phyloP scores from a whole-genome alignment of 1,140 invertebrate genomes.

The Macrobrachium nipponense region DNA sequence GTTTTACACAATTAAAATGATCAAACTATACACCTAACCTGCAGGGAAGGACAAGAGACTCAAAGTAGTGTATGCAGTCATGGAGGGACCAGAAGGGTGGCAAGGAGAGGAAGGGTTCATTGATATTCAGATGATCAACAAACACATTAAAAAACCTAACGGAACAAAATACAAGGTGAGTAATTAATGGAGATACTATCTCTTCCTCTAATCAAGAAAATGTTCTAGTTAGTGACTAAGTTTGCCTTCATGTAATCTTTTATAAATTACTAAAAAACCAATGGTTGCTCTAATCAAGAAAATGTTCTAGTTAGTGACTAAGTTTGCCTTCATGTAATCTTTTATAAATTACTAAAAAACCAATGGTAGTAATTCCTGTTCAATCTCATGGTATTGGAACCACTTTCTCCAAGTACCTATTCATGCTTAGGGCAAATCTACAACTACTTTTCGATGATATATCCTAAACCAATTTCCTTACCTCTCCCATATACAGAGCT shows the following conservation, averaged over 20 bases:
- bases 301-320: too few species aligned
- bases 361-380: too few species aligned
- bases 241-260: not conserved
- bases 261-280: not conserved
- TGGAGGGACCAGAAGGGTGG: slow-evolving; percentile 27
- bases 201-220: not conserved
- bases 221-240: too few species aligned
- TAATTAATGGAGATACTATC: not conserved
- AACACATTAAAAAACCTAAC: slow-evolving; percentile 33
- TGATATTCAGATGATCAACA: slow-evolving; percentile 28
- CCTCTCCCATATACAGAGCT: too few species aligned
- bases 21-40: not conserved
- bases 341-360: not conserved
- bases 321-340: not conserved
- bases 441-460: too few species aligned
- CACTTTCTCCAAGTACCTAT: too few species aligned
- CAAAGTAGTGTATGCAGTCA: slow-evolving; percentile 6
- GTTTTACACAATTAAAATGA: too few species aligned
- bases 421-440: too few species aligned
- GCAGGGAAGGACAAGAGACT: not conserved
- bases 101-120: slow-evolving; percentile 43
- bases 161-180: slow-evolving; percentile 40
- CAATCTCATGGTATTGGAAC: too few species aligned
- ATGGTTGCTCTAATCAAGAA: not conserved
- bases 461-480: too few species aligned